Evolutionary conservation across 2,888 invertebrate genomes (phyloP), one percentile per base, ranked within the genome.

Genomic region (Philhelius pedissequus): DNA sequence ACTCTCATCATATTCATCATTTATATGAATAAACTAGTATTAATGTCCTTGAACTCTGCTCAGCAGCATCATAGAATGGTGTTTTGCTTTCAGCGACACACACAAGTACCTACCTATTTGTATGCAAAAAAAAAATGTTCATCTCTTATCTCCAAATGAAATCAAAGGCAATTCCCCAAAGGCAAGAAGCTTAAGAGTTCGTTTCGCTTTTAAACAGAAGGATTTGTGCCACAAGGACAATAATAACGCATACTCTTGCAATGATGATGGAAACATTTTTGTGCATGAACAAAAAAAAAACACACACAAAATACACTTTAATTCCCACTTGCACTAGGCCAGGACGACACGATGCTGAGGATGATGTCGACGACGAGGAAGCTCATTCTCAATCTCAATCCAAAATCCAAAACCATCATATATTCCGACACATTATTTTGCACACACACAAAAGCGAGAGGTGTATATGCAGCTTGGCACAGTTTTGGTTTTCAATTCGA

Each of bases 401-500:
- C 30, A 30, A 64, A 64, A 64, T 20, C 64, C 62, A 60, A 60
- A 60, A 38, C 62, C 62, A 62, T 62, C 62, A 22, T 62, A 22
- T 62, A 45, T 62, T 62, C 20, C 43, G 32, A 62, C 62, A 45
- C 11, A 56, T 60, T 60, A 60, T 62, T 62, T 43, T 45, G n/a
- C 58, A n/a, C 50, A 43, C 27, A 30, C 11, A 64, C 20, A 62
- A 35, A 45, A 35, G 18, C n/a, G n/a, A 43, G 27, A 32, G 0
- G 6, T 22, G 11, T 45, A 35, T 70, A 75, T 40, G 43, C 56
- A 18, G 58, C 58, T 68, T 80, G 75, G 80, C 84, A 84, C 75
- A 84, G 84, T 84, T 84, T 84, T 54, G 84, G 84, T 84, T 80
- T 84, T 75, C 84, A 84, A 84, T 84, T 80, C 75, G 80, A 84